Conservation (phyloP, 2,113 vertebrate genomes). For the Triplophysa rosa region DNA sequence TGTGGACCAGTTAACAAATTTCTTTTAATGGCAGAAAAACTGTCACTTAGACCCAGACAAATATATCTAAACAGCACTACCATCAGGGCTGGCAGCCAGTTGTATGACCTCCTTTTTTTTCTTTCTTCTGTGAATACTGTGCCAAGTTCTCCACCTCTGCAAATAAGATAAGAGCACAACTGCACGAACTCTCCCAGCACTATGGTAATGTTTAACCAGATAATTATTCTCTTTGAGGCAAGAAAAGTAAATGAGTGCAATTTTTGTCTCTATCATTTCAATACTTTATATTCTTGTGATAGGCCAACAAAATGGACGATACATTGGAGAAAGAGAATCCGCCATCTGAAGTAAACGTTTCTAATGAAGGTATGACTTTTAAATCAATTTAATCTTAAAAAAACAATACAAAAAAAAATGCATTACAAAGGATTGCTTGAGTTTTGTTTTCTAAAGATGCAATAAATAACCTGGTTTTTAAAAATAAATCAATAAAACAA, state of each 20-base stretch:
- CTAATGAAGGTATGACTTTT: slow-evolving; percentile 66
- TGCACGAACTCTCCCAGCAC: slow-evolving; percentile 66
- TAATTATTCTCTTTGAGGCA: slow-evolving; percentile 70
- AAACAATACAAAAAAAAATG: neutral
- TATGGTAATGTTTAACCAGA: slow-evolving; percentile 79
- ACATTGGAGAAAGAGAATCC: slow-evolving; percentile 58
- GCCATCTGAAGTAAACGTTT: slow-evolving; percentile 57
- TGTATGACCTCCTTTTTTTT: slow-evolving; percentile 52
- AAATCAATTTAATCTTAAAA: neutral
- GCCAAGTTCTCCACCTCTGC: slow-evolving; percentile 78
- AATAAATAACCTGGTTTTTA: neutral
- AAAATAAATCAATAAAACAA: too few relatives aligned
- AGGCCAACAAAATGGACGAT: slow-evolving; percentile 70
- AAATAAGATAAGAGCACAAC: slow-evolving; percentile 77
- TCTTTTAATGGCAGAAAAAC: slow-evolving; percentile 11
- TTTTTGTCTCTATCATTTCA: slow-evolving; percentile 53
- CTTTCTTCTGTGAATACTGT: slow-evolving; percentile 46
- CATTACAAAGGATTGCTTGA: neutral
- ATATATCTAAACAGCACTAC: neutral
- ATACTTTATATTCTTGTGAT: slow-evolving; percentile 64
- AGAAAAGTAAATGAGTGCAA: slow-evolving; percentile 67
- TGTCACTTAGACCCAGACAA: neutral
- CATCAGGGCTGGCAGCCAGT: slow-evolving; percentile 32
- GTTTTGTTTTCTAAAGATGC: neutral
- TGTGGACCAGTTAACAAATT: neutral